Base-by-base conservation (phyloP, 1,140 invertebrate species). In the Apocrypta bakeri region DNA sequence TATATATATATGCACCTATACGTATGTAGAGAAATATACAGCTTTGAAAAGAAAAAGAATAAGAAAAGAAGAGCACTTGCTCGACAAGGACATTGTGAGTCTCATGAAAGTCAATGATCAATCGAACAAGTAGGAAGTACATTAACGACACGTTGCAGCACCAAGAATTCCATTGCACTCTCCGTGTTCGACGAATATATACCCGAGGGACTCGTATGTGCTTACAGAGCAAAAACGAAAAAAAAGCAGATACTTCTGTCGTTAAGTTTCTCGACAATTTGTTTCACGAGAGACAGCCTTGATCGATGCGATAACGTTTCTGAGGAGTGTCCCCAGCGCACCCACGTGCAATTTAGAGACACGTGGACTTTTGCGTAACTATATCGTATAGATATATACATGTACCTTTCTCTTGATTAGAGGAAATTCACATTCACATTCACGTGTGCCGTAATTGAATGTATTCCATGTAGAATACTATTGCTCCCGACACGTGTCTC, bases 71-170 rank as follows among this genome's bases (percentile, higher is more conserved):
- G n/a, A 31, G n/a, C 33, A 31, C 69, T 37, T 72, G 72, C 72
- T 7, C 72, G 40, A 48, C 40, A 37, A 37, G 12, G 9, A 12
- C 48, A 61, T 14, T 33, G 68, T 33, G 21, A 69, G 29, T 69
- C 68, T 69, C 68, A 69, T 69, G 68, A 42, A 73, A 73, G 71
- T 73, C 71, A 42, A 73, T 42, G 37, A 40, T 40, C 73, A 25
- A 61, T 63, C 27, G 24, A 14, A 61, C 73, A 75, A 61, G 73
- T 61, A 75, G 73, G 27, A 75, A 75, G 73, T 75, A 75, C 73
- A 75, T 56, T 61, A 31, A 33, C 73, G 73, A 73, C 73, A 63
- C 73, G 42, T 61, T n/a, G 21, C 72, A 3, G 1, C 29, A 6
- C 11, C 71, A 24, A 56, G 48, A 33, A 73, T 40, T 75, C 31